Percentiles rank a stretch among this genome's conserved stretches.
phyloP scores from a whole-genome alignment of 2,797 vertebrate genomes.

The Pseudomugil gertrudae region DNA sequence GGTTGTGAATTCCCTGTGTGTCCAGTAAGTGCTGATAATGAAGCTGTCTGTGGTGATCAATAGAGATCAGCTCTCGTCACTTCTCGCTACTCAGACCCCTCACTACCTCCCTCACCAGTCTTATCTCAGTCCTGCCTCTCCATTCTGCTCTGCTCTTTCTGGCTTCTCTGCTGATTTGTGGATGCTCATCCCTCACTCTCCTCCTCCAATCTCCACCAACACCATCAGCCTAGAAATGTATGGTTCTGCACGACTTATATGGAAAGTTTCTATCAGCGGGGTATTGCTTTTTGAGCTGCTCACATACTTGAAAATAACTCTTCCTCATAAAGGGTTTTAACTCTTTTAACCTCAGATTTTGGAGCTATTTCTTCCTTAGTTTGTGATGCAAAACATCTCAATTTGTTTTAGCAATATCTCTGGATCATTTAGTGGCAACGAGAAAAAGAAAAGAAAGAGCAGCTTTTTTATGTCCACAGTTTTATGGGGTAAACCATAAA shows the following conservation, averaged over 20 bases:
- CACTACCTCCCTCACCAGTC: constrained; percentile 36
- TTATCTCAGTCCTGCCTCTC: constrained; percentile 56
- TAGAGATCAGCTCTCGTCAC: constrained; percentile 67
- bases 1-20: constrained; percentile 64
- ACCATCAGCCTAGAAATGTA: constrained; percentile 9
- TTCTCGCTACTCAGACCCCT: constrained; percentile 49
- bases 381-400: no score
- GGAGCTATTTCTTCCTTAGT: not conserved
- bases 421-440: no score
- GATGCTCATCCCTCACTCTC: constrained; percentile 48
- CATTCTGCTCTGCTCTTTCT: constrained; percentile 41
- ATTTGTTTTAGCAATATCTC: no score
- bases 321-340: not conserved
- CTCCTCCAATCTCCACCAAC: constrained; percentile 30
- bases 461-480: no score
- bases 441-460: no score
- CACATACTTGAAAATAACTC: not conserved
- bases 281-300: constrained; percentile 5
- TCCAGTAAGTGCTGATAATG: constrained; percentile 78
- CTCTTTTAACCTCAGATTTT: not conserved
- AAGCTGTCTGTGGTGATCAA: constrained; percentile 80
- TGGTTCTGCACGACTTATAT: constrained; percentile 9
- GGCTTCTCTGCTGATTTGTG: constrained; percentile 36
- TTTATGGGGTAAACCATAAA: no score
- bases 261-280: constrained; percentile 3